Conservation (phyloP, 1,140 invertebrate species). For the Macrobrachium nipponense region DNA sequence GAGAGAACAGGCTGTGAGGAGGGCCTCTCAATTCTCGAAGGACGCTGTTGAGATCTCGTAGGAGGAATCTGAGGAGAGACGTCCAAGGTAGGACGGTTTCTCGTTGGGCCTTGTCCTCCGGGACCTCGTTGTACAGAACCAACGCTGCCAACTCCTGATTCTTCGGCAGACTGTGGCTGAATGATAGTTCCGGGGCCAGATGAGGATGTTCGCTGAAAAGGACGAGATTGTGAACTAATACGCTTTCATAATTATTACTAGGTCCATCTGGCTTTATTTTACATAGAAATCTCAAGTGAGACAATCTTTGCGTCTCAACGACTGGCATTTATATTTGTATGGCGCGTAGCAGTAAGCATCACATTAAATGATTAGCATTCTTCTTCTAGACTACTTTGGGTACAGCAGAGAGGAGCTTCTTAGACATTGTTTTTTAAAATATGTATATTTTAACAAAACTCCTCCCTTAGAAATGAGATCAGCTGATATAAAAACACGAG, state of each 20-base stretch:
- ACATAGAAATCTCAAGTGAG: no score
- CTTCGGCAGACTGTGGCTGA: slow-evolving; percentile 11
- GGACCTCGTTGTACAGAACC: slow-evolving; percentile 53
- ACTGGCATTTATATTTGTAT: no score
- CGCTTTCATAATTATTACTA: neutral
- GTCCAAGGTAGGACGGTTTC: neutral
- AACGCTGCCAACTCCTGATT: slow-evolving; percentile 19
- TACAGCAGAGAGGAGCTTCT: no score
- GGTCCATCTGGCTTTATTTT: no score
- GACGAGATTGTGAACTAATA: neutral
- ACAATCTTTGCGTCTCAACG: no score
- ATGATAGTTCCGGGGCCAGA: slow-evolving; percentile 64
- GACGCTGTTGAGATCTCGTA: slow-evolving; percentile 36
- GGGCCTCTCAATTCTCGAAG: slow-evolving; percentile 27
- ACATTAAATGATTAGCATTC: no score
- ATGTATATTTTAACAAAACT: no score
- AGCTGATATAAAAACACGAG: no score
- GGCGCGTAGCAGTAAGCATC: no score
- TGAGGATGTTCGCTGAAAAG: slow-evolving; percentile 41
- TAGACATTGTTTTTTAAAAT: no score
- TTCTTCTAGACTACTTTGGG: no score
- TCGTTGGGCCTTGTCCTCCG: slow-evolving; percentile 29
- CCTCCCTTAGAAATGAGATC: no score
- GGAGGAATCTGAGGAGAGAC: slow-evolving; percentile 65
- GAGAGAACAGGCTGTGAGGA: slow-evolving; percentile 28